Evolutionary conservation across 1,140 invertebrate genomes (phyloP), one percentile per base, ranked within the genome.

Genomic region (Cydia splendana): DNA sequence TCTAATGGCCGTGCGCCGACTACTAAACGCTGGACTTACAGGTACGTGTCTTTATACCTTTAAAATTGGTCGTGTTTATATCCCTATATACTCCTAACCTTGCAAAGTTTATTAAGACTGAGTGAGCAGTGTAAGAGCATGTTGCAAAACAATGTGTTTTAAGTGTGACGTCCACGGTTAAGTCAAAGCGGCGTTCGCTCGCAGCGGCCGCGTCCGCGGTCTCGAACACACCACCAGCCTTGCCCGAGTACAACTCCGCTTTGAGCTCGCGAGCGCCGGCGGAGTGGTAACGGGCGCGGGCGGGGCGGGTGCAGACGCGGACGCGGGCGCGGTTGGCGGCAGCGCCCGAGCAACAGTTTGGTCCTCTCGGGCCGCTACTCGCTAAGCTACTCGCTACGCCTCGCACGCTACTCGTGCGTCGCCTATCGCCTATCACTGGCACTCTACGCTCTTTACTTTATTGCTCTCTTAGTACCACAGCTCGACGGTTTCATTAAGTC

Each of bases 401-500:
- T 83, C 76, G 81, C 88, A 89, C 85, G 85, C 85, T 89, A 90
- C 77, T 86, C 87, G 86, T 88, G 85, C 87, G 10, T 28, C 73
- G 45, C 73, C 73, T 75, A 75, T 62, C 51, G 74, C 79, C 80
- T 87, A 88, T 78, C 81, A 84, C 78, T 85, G 82, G 80, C 82
- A 80, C 81, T 84, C 85, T 87, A 89, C 81, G 81, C 82, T 87
- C 84, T 83, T 86, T 86, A 88, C 80, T 85, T 90, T 90, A 91
- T 91, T 90, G 88, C 88, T 91, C 88, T 91, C 90, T 90, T 89
- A 90, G 88, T 90, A 91, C 88, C 90, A 91, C 90, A 91, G 90
- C 90, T 91, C 90, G 90, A 91, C 88, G 90, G 90, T 91, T 91
- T 90, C 90, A 88, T 88, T 91, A 91, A 91, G 88, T 91, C 90